These are phyloP conservation scores for Canis aureus DNA, from an alignment of 2,113 vertebrate species.

Conservation along the genomic window DNA sequence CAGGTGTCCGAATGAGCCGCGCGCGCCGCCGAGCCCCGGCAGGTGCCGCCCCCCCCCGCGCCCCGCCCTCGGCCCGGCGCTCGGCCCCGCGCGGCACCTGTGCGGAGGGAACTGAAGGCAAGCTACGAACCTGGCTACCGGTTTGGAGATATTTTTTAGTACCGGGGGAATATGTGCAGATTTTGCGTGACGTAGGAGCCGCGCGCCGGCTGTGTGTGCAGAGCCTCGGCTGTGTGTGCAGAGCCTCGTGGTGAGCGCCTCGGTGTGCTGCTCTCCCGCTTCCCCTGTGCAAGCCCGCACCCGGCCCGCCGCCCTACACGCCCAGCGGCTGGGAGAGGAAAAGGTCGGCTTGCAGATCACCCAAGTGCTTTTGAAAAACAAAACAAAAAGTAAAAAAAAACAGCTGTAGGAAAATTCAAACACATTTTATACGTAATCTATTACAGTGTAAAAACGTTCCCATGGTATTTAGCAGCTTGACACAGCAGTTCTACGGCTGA, in stretches of 20 bases:
- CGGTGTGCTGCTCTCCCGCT: too few relatives aligned
- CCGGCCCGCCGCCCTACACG: fast-evolving
- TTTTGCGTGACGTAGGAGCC: too few relatives aligned
- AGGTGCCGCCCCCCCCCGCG: too few relatives aligned
- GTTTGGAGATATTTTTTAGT: background rate
- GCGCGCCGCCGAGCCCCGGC: too few relatives aligned
- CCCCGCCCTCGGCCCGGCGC: background rate
- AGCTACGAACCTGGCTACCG: too few relatives aligned
- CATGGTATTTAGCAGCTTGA: background rate
- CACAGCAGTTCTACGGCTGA: background rate
- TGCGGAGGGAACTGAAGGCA: background rate
- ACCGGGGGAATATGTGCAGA: background rate
- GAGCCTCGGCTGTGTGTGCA: too few relatives aligned
- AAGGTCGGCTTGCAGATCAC: background rate
- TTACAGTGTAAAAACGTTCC: background rate
- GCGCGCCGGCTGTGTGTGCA: background rate
- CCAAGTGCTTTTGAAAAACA: background rate
- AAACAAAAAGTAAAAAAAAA: background rate
- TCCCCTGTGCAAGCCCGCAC: too few relatives aligned
- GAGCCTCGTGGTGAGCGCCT: too few relatives aligned
- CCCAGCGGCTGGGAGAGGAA: background rate
- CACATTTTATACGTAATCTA: too few relatives aligned
- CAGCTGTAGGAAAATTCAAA: background rate
- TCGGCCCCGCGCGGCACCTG: fast-evolving
- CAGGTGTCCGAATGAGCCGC: background rate